phyloP scores from a whole-genome alignment of 2,797 vertebrate genomes.

The Garrulus glandarius region DNA sequence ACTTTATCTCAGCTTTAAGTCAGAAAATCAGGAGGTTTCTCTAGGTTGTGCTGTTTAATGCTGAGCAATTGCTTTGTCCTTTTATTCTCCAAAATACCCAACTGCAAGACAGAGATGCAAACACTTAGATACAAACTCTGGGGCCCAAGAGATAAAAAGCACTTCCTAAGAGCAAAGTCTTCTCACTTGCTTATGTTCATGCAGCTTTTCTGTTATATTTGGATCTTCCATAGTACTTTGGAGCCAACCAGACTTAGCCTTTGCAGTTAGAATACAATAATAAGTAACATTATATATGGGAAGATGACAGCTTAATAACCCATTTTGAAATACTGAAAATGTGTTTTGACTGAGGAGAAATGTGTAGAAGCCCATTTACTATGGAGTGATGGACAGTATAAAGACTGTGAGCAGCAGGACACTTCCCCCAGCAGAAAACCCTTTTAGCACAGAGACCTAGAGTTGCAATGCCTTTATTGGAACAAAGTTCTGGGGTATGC shows the following conservation, averaged over 20 bases:
- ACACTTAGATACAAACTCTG: neutral
- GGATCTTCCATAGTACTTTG: neutral
- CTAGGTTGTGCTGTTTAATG: neutral
- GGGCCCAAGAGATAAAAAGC: neutral
- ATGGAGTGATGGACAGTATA: neutral
- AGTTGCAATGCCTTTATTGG: neutral
- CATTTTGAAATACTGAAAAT: neutral
- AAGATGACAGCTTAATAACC: neutral
- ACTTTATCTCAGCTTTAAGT: neutral
- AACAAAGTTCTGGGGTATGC: neutral
- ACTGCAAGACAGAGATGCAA: neutral
- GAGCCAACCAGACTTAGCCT: neutral
- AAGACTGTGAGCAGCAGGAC: neutral
- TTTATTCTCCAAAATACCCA: neutral
- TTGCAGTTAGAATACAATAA: neutral
- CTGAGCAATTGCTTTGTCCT: neutral
- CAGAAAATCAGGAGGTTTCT: neutral
- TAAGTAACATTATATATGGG: neutral
- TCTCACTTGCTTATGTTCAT: neutral
- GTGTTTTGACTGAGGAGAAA: neutral
- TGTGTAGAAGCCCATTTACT: neutral
- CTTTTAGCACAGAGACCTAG: neutral
- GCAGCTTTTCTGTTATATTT: neutral
- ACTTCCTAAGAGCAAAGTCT: neutral
- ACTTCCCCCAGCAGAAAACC: neutral